These are phyloP conservation scores for Ellobium chinense DNA, from an alignment of 2,888 invertebrate species.

Conservation along the genomic window DNA sequence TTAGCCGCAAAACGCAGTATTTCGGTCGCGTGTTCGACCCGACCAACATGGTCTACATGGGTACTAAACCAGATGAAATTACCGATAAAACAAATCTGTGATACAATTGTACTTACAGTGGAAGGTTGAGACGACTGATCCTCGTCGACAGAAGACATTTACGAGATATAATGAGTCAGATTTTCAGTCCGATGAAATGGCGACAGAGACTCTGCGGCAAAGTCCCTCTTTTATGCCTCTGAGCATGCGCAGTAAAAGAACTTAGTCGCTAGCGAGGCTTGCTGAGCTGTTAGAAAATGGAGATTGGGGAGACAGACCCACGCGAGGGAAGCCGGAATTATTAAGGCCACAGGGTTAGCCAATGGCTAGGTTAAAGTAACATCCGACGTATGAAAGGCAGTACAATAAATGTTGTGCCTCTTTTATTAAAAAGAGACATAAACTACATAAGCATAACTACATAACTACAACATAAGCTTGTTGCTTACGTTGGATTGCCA, in stretches of 20 bases:
- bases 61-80: background rate
- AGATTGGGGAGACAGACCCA: too few relatives aligned
- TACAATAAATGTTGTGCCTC: too few relatives aligned
- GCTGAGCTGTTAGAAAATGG: background rate
- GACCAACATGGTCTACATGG: background rate
- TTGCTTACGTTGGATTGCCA: too few relatives aligned
- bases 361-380: too few relatives aligned
- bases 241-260: constrained; percentile 65
- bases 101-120: constrained; percentile 25
- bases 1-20: constrained; percentile 31
- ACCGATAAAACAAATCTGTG: background rate
- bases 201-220: constrained; percentile 34
- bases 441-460: too few relatives aligned
- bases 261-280: constrained; percentile 41
- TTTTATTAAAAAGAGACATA: too few relatives aligned
- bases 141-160: constrained; percentile 33
- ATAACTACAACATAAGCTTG: too few relatives aligned
- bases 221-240: constrained; percentile 59
- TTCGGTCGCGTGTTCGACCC: background rate
- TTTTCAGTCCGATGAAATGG: constrained; percentile 28
- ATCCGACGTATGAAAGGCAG: too few relatives aligned
- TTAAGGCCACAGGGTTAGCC: too few relatives aligned
- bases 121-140: constrained; percentile 24
- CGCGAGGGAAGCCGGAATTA: too few relatives aligned
- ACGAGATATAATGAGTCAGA: background rate